phyloP scores from a whole-genome alignment of 2,888 invertebrate species.

The Adineta ricciae region DNA sequence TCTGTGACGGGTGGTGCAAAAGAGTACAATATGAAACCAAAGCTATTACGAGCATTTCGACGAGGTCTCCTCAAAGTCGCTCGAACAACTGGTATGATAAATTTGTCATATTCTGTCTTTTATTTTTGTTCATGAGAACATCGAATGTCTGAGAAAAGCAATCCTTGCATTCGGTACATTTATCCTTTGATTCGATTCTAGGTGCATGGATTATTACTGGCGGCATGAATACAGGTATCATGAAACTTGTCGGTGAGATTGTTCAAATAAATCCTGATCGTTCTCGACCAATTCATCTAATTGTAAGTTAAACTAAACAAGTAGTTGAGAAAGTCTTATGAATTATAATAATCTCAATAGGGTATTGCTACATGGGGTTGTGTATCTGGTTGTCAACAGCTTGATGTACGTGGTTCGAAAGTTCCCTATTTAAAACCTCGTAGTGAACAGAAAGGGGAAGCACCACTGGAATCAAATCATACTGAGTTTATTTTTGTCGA shows the following conservation, averaged over 20 bases:
- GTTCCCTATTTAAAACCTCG: background rate
- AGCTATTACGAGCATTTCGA: conserved; percentile 46
- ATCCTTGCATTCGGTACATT: too few species aligned
- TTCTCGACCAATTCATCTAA: conserved; percentile 4
- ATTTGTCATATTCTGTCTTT: too few species aligned
- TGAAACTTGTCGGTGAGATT: conserved; percentile 32
- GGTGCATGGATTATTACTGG: conserved; percentile 33
- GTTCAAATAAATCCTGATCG: conserved; percentile 37
- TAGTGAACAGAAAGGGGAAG: conserved; percentile 32
- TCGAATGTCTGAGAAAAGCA: too few species aligned
- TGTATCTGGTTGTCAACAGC: conserved; percentile 42
- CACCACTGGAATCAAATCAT: conserved; percentile 49
- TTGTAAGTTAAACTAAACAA: background rate
- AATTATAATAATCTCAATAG: conserved; percentile 35
- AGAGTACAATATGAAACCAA: conserved; percentile 45
- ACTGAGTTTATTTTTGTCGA: conserved; percentile 50
- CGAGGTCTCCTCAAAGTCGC: conserved; percentile 49
- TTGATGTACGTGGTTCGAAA: background rate
- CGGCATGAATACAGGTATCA: conserved; percentile 31
- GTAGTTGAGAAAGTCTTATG: too few species aligned
- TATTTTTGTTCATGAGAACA: too few species aligned
- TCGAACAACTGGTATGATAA: conserved; percentile 43
- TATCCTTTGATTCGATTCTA: conserved; percentile 34
- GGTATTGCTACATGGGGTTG: conserved; percentile 50
- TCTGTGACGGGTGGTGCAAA: conserved; percentile 51